Conservation (phyloP, 2,888 invertebrate genomes). For the Tineola bisselliella region DNA sequence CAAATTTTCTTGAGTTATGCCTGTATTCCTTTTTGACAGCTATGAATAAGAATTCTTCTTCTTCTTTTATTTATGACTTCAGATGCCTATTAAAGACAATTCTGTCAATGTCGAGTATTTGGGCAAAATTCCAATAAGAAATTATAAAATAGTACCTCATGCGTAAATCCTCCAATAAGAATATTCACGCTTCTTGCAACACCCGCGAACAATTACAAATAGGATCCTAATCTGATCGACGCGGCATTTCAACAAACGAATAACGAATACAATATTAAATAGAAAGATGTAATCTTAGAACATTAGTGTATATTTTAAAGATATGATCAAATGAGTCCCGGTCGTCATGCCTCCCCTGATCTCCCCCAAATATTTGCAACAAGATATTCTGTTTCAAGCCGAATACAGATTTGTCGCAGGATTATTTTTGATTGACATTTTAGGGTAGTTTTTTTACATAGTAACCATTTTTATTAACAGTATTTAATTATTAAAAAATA, state of each 20-base stretch:
- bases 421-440: constrained; percentile 14
- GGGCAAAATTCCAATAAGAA: too few species aligned
- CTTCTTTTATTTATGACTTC: too few species aligned
- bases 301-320: constrained; percentile 6
- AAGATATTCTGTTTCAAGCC: neutral
- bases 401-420: constrained; percentile 41
- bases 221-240: neutral
- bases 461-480: neutral
- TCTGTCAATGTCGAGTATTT: too few species aligned
- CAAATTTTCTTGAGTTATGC: too few species aligned
- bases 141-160: too few species aligned
- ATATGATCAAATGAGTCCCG: neutral
- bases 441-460: neutral
- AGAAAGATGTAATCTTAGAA: neutral
- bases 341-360: neutral
- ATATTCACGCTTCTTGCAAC: too few species aligned
- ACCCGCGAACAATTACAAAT: too few species aligned
- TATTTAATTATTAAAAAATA: too few species aligned
- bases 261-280: neutral
- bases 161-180: too few species aligned
- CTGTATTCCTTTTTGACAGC: too few species aligned
- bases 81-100: too few species aligned
- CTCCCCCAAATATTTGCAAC: neutral
- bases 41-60: too few species aligned
- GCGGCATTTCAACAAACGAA: neutral